Evolutionary conservation across 2,888 invertebrate genomes (phyloP), one percentile per base, ranked within the genome.

Genomic region (Cenopis cana): DNA sequence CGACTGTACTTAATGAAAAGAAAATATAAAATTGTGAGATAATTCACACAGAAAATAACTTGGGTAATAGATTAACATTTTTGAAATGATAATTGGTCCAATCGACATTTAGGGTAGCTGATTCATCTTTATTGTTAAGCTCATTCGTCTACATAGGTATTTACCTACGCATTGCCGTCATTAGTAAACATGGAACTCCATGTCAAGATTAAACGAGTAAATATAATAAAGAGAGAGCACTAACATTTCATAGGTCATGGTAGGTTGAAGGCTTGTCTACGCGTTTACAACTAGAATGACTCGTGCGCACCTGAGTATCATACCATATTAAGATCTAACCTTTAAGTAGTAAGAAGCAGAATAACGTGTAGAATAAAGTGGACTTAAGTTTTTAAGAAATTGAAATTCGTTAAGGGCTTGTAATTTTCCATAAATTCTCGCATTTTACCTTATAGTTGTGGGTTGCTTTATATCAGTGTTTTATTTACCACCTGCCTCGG

Each of bases 231-330:
- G 46, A n/a, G 57, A 18, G 49, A 14, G n/a, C 50, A 36, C 9
- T 68, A 20, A 62, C 41, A 49, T 24, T 38, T 57, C 18, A 18
- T 11, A 69, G 69, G 69, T 65, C 69, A 65, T 65, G 64, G 64
- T 18, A 64, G 64, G 57, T 50, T 20, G 10, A 20, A n/a, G 14
- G 2, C 29, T 46, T 46, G 41, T 29, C n/a, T 41, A 17, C 14
- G 2, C 6, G 6, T n/a, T 60, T 0, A 14, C 4, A 57, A 36
- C n/a, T 46, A 46, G 41, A 41, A 41, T 6, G 6, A 41, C 41
- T 41, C 14, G 11, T 14, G n/a, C 1, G 5, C 46, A n/a, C 8
- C n/a, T 46, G n/a, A 46, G n/a, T 46, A n/a, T n/a, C 8, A 46
- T n/a, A 46, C 1, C 8, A 46, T n/a, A n/a, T 6, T n/a, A n/a